Evolutionary conservation across 2,888 invertebrate species (phyloP).

Genomic region (Osmoderma eremita): DNA sequence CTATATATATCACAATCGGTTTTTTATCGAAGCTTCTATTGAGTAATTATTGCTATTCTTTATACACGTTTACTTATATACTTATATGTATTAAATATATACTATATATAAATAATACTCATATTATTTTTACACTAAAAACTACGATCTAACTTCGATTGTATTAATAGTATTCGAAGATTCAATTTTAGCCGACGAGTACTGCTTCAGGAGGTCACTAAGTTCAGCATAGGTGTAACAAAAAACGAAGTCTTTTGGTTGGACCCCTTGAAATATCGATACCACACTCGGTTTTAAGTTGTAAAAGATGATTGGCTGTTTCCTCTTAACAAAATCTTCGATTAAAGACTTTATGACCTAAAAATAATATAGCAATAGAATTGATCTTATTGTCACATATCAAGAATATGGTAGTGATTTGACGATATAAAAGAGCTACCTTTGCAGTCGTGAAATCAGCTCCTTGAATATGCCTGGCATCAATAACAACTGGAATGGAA

Average conservation of each 20-base stretch:
- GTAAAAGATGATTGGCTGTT: conserved; percentile 69
- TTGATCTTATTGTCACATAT: neutral
- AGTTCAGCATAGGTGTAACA: conserved; percentile 68
- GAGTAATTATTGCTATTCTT: conserved; percentile 7
- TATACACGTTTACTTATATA: neutral
- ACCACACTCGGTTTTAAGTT: conserved; percentile 70
- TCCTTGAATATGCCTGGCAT: conserved; percentile 72
- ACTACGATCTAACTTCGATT: conserved; percentile 18
- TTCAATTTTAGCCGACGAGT: conserved; percentile 2
- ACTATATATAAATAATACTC: too few species aligned
- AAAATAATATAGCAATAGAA: conserved; percentile 41
- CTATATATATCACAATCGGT: conserved; percentile 29
- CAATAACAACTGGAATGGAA: conserved; percentile 70
- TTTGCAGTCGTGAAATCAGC: conserved; percentile 75
- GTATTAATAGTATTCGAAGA: neutral
- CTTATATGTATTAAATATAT: neutral
- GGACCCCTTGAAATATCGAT: conserved; percentile 69
- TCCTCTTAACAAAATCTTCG: conserved; percentile 68
- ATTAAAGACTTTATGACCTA: conserved; percentile 72
- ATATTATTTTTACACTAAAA: neutral
- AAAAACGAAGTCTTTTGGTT: conserved; percentile 67
- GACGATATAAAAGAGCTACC: conserved; percentile 57
- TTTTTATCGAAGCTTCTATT: neutral
- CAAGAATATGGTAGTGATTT: too few species aligned
- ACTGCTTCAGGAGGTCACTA: conserved; percentile 66